Conservation (phyloP, 2,113 vertebrate genomes). For the Diadophis punctatus region DNA sequence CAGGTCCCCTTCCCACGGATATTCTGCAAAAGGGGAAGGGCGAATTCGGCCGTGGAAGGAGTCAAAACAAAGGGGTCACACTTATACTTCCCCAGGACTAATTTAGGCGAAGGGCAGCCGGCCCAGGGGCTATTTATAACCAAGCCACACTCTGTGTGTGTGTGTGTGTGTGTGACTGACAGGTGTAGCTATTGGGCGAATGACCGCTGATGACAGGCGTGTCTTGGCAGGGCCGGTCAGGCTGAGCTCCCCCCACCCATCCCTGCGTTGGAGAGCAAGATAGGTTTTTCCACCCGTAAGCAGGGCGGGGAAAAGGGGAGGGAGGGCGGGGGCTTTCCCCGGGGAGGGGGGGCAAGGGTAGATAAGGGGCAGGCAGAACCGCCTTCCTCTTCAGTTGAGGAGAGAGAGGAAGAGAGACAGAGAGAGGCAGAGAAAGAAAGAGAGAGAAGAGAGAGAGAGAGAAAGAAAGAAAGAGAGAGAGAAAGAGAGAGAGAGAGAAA, state of each 20-base stretch:
- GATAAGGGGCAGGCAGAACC: constrained; percentile 32
- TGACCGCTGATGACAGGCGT: accelerated
- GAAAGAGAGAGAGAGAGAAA: no score
- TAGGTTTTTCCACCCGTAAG: constrained; percentile 19
- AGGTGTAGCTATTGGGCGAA: constrained; percentile 50
- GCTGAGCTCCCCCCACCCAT: background rate
- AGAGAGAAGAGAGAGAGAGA: no score
- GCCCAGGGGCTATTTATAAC: constrained; percentile 62
- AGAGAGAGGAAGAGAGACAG: no score
- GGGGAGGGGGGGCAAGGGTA: background rate
- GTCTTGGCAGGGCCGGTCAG: background rate
- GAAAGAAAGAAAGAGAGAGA: no score
- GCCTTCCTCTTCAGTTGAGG: constrained; percentile 59
- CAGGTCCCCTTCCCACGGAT: background rate
- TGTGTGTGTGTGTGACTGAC: constrained; percentile 19
- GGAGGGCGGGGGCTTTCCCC: background rate
- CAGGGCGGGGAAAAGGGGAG: background rate
- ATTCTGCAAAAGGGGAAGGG: background rate
- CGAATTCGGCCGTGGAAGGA: background rate
- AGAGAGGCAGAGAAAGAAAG: no score
- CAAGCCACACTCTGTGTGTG: accelerated
- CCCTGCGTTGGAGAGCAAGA: constrained; percentile 27
- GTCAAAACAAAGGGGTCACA: constrained; percentile 41
- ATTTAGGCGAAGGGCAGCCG: constrained; percentile 67
- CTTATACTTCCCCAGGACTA: constrained; percentile 58